Conservation (phyloP, 1,140 invertebrate genomes). For the Temnothorax longispinosus region DNA sequence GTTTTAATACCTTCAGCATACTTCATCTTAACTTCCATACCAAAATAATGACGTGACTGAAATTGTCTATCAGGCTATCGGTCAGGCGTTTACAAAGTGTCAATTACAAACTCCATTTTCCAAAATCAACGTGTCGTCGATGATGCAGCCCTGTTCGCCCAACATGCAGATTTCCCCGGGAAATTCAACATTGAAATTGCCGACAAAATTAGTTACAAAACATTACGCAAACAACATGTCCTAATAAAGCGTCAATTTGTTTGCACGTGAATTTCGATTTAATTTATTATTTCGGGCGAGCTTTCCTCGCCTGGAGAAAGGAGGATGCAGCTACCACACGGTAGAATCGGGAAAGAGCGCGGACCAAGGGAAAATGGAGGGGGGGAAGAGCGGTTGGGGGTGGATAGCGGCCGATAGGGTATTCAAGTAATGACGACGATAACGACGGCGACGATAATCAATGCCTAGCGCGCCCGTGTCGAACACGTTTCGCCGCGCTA, state of each 20-base stretch:
- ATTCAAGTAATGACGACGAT: slow-evolving; percentile 74
- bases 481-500: slow-evolving; percentile 53
- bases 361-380: background rate
- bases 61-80: slow-evolving; percentile 16
- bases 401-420: slow-evolving; percentile 59
- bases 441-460: slow-evolving; percentile 72
- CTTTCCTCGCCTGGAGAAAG: background rate
- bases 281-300: slow-evolving; percentile 39
- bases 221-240: slow-evolving; percentile 25
- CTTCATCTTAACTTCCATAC: background rate
- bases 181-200: slow-evolving; percentile 33
- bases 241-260: slow-evolving; percentile 47
- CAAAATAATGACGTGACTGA: slow-evolving; percentile 18
- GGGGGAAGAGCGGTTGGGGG: background rate
- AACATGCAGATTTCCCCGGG: background rate
- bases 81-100: slow-evolving; percentile 22
- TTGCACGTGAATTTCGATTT: slow-evolving; percentile 30
- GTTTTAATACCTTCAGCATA: background rate
- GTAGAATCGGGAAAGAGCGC: slow-evolving; percentile 19
- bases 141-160: slow-evolving; percentile 8
- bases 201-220: slow-evolving; percentile 44
- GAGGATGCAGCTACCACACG: background rate
- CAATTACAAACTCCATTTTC: slow-evolving; percentile 49
- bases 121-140: slow-evolving; percentile 28
- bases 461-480: slow-evolving; percentile 61